Evolutionary conservation across 2,797 vertebrate species (phyloP), one percentile per base, ranked within the genome.

Genomic region (Cichlasoma orientale): DNA sequence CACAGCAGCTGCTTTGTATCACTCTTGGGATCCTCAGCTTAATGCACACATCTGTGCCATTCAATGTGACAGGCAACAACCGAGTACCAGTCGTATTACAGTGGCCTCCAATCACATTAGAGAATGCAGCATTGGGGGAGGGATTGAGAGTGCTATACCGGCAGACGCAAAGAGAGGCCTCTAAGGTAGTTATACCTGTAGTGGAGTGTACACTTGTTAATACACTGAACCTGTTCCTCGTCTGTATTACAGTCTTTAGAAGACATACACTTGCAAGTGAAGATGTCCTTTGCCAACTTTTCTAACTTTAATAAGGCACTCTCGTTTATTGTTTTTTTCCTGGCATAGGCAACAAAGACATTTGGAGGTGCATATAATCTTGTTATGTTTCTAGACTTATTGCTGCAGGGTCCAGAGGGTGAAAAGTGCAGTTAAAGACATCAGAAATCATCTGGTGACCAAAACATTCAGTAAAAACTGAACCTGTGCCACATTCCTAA

Each of bases 41-140:
- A 80, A 88, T 71, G 81, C 56, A 72, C 69, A 82, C 77, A 87
- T 80, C 74, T 81, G 80, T 78, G 76, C 72, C 87, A 86, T 80
- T 94, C 82, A 86, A 86, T 83, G 82, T 88, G 89, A 94, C 88
- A 85, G 86, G 89, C 88, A 88, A 89, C 82, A 85, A 83, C 85
- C 53, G 82, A 72, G 69, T 82, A 79, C 69, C 82, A 79, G 84
- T 86, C 73, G 56, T 75, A 90, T 75, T 84, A 90, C 38, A 66
- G 73, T 25, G 54, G 71, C 70, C 88, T 85, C 80, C 72, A 68
- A 90, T 89, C 72, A 72, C 27, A 75, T 93, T 86, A 79, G 21
- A 66, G 77, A 55, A 25, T 36, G 54, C 50, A 21, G 13, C 11
- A 3, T 72, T 86, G 82, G 81, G 44, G 82, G 63, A 79, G 75